Base-by-base conservation (phyloP, 1,140 invertebrate species). In the Pogonus chalceus region DNA sequence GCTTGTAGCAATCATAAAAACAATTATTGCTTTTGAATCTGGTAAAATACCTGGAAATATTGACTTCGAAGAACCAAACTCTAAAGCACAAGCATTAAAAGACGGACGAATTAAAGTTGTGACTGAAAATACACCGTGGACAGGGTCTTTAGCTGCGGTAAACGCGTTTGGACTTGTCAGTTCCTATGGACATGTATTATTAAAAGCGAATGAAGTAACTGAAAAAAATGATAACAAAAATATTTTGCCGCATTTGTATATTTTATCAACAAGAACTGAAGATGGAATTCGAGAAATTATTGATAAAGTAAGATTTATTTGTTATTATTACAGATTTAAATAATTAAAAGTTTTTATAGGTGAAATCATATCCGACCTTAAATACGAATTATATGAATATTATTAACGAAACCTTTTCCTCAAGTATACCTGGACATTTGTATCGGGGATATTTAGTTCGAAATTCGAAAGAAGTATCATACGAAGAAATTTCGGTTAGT, bases 391-490 rank as follows among this genome's bases (percentile, higher is more conserved):
- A 78, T 53, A 54, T 79, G 1, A 67, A 70, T 1, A 58, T 84
- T 0, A 59, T 78, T 0, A 75, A 81, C 43, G 70, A 76, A 12
- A 64, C 76, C 7, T 74, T 75, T 56, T 55, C 66, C 4, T 70
- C 72, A 4, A 71, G 76, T 16, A 79, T 81, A 57, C 62, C 70
- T 18, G 77, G 77, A 10, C 79, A 84, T 65, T 61, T 81, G n/a
- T 81, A 76, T 55, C 68, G 80, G 65, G 81, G 80, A 49, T 83
- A n/a, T 81, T 65, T 75, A 82, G 52, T 82, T 83, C 24, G 82
- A 84, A 80, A 82, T 82, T 2, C 75, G 74, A 20, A 81, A 86
- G 62, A 86, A 81, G n/a, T n/a, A n/a, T n/a, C n/a, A n/a, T n/a
- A n/a, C n/a, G n/a, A n/a, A n/a, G n/a, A n/a, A 80, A 64, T 67